Percentiles rank a stretch among this genome's conserved stretches.
Conservation (phyloP, 2,888 invertebrate genomes). For the Abrostola tripartita region DNA sequence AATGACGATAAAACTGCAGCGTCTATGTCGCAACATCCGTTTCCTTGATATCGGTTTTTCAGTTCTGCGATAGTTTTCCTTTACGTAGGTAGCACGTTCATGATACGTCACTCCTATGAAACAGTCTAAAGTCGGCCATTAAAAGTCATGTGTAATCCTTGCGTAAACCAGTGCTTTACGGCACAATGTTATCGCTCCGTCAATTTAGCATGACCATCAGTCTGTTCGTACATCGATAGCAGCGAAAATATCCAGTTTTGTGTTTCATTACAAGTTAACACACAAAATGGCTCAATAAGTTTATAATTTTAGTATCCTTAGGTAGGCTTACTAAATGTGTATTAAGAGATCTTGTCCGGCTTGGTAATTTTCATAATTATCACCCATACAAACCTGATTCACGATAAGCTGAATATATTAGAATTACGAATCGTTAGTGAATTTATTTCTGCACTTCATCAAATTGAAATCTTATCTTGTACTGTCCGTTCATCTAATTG, state of each 20-base stretch:
- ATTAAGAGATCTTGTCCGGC: slow-evolving; percentile 59
- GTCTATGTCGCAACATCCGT: slow-evolving; percentile 24
- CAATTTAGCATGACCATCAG: slow-evolving; percentile 71
- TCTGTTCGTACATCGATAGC: slow-evolving; percentile 51
- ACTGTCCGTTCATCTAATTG: slow-evolving; percentile 40
- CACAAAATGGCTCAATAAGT: slow-evolving; percentile 55
- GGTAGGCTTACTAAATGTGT: slow-evolving; percentile 56
- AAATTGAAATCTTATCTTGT: slow-evolving; percentile 44
- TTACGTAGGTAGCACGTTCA: slow-evolving; percentile 13
- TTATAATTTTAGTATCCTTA: slow-evolving; percentile 52
- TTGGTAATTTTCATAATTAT: slow-evolving; percentile 61
- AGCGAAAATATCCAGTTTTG: slow-evolving; percentile 46
- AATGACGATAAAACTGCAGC: slow-evolving; percentile 13
- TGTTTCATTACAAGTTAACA: slow-evolving; percentile 45
- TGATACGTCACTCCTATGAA: slow-evolving; percentile 49
- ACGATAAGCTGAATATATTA: slow-evolving; percentile 50
- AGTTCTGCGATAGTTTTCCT: slow-evolving; percentile 39
- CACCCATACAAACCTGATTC: slow-evolving; percentile 54
- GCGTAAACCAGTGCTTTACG: slow-evolving; percentile 71
- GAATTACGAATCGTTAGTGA: slow-evolving; percentile 42
- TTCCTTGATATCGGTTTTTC: slow-evolving; percentile 34
- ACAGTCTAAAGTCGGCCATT: slow-evolving; percentile 52
- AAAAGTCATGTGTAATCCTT: slow-evolving; percentile 67
- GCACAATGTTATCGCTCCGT: slow-evolving; percentile 67
- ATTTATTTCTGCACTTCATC: slow-evolving; percentile 41